Conservation (phyloP, 2,888 invertebrate species). For the Eristalis intricaria region DNA sequence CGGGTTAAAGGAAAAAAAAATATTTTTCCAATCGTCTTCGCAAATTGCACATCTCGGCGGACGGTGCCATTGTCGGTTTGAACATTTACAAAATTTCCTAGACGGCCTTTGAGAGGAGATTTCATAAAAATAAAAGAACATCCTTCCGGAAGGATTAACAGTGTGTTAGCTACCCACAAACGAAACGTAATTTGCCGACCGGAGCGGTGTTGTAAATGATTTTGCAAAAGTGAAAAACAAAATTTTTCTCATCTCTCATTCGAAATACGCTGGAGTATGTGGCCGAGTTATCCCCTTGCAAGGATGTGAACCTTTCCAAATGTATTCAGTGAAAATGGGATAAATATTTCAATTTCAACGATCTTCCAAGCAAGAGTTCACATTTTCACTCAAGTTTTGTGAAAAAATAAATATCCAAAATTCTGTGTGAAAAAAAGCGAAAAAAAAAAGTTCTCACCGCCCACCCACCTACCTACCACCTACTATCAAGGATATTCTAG, state of each 20-base stretch:
- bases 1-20: constrained; percentile 80
- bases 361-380: neutral
- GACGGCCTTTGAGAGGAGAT: neutral
- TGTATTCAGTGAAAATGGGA: constrained; percentile 33
- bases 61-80: constrained; percentile 58
- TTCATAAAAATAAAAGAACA: neutral
- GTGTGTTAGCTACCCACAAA: constrained; percentile 2
- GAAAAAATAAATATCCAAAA: constrained; percentile 24
- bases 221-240: constrained; percentile 59
- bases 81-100: constrained; percentile 11
- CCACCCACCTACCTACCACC: constrained; percentile 33
- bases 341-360: constrained; percentile 13
- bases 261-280: constrained; percentile 45
- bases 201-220: neutral
- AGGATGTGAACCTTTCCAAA: constrained; percentile 4
- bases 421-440: neutral
- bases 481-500: constrained; percentile 58
- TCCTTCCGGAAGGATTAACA: constrained; percentile 28
- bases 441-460: constrained; percentile 21
- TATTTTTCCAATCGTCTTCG: constrained; percentile 67
- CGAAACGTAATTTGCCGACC: neutral
- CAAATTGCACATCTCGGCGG: constrained; percentile 68
- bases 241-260: constrained; percentile 76
- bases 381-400: constrained; percentile 34
- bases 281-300: constrained; percentile 8